Evolutionary conservation across 2,888 invertebrate species (phyloP).

Genomic region (Punctoribates punctum): DNA sequence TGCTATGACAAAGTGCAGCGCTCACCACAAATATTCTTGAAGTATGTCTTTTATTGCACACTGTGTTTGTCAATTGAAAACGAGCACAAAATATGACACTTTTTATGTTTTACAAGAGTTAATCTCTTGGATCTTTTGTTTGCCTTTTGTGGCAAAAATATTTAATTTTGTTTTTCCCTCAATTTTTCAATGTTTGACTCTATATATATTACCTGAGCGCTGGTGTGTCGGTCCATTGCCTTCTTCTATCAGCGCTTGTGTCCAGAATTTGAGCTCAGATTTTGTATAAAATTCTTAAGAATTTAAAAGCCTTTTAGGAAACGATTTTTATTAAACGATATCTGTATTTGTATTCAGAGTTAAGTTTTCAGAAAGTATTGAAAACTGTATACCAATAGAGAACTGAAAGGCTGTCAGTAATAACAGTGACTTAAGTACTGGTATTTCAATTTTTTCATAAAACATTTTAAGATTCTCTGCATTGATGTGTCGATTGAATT

Average conservation of each 20-base stretch:
- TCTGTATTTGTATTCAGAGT: neutral
- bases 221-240: neutral
- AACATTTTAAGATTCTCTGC: conserved; percentile 31
- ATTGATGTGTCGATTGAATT: conserved; percentile 29
- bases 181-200: neutral
- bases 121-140: neutral
- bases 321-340: conserved; percentile 12
- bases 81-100: conserved; percentile 4
- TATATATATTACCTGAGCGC: neutral
- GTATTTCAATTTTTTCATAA: conserved; percentile 38
- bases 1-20: conserved; percentile 34
- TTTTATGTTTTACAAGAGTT: conserved; percentile 1
- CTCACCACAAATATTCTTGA: conserved; percentile 5
- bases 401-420: conserved; percentile 10
- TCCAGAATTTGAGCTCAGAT: neutral
- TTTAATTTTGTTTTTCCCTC: neutral
- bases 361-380: neutral
- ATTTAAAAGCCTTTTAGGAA: neutral
- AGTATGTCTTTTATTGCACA: conserved; percentile 3
- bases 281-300: neutral
- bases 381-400: neutral
- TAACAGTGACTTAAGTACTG: conserved; percentile 37
- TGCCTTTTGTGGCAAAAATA: neutral
- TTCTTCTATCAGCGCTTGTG: neutral
- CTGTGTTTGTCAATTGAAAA: conserved; percentile 25